Evolutionary conservation across 2,797 vertebrate genomes (phyloP).

Genomic region (Chrosomus eos): DNA sequence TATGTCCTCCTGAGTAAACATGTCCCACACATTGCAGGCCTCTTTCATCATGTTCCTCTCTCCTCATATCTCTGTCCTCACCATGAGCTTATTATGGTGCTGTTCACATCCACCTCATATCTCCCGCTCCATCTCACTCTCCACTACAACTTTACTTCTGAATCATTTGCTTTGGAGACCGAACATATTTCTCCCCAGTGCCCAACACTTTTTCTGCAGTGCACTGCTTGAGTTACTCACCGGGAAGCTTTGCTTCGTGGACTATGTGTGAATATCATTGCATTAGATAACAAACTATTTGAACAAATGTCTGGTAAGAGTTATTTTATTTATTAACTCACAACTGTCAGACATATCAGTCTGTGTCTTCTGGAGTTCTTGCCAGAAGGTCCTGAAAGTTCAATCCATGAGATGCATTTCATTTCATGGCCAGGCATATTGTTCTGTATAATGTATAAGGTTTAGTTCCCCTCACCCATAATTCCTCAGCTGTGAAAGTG

Average conservation of each 20-base stretch:
- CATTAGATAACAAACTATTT: not conserved
- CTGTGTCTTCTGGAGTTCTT: not conserved
- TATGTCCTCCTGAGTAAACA: conserved; percentile 59
- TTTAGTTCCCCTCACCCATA: conserved; percentile 61
- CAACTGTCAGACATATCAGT: conserved; percentile 1
- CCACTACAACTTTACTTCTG: conserved; percentile 58
- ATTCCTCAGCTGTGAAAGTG: conserved; percentile 75
- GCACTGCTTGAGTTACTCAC: conserved; percentile 69
- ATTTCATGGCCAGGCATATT: conserved; percentile 52
- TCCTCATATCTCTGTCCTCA: conserved; percentile 38
- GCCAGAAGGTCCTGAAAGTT: conserved; percentile 7
- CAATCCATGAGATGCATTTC: conserved; percentile 10
- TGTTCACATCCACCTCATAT: conserved; percentile 26
- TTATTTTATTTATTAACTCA: not conserved
- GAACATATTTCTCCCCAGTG: conserved; percentile 47
- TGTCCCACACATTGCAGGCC: conserved; percentile 54
- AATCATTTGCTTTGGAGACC: conserved; percentile 67
- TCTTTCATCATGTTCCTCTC: conserved; percentile 66
- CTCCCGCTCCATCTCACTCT: conserved; percentile 63
- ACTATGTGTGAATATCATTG: not conserved
- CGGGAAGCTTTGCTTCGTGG: not conserved
- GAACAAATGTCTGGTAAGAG: not conserved
- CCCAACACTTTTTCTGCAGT: conserved; percentile 68
- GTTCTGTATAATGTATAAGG: conserved; percentile 68
- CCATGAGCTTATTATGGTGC: conserved; percentile 17